Percentiles rank a stretch among this genome's conserved stretches.
phyloP scores from a whole-genome alignment of 2,113 vertebrate genomes.

The Thunnus maccoyii region DNA sequence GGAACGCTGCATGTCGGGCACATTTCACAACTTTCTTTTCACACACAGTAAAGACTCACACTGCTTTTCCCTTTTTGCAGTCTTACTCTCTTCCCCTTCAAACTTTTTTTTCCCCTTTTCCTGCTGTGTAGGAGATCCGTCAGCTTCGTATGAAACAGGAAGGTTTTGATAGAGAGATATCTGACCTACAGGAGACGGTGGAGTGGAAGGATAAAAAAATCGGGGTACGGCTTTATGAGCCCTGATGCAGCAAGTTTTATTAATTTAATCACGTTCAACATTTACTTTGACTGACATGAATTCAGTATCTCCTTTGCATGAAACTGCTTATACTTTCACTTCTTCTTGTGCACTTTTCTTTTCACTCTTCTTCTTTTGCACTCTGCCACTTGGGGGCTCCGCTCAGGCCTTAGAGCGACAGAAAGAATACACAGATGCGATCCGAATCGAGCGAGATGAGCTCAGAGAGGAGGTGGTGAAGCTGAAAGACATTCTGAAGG shows the following conservation, averaged over 20 bases:
- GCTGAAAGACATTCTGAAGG: constrained; percentile 95
- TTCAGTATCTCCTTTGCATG: constrained; percentile 46
- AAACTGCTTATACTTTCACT: constrained; percentile 42
- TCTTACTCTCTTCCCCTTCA: constrained; percentile 54
- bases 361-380: constrained; percentile 24
- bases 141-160: constrained; percentile 94
- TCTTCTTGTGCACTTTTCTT: constrained; percentile 31
- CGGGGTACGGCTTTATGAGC: constrained; percentile 86
- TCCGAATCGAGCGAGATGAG: constrained; percentile 94
- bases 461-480: constrained; percentile 94
- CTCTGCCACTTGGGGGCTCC: constrained; percentile 40
- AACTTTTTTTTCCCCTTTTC: constrained; percentile 59
- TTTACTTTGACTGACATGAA: constrained; percentile 10
- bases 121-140: constrained; percentile 90
- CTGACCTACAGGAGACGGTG: constrained; percentile 85
- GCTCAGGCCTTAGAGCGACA: constrained; percentile 97
- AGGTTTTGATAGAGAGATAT: constrained; percentile 86
- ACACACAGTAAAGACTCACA: constrained; percentile 30
- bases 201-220: constrained; percentile 89
- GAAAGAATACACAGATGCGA: constrained; percentile 96
- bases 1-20: background rate
- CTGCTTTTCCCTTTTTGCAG: constrained; percentile 53
- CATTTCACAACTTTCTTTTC: constrained; percentile 44
- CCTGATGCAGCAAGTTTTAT: constrained; percentile 33
- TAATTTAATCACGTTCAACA: background rate